Conservation (phyloP, 53 echinoderm and acorn worm species). For the Henricia sp. region DNA sequence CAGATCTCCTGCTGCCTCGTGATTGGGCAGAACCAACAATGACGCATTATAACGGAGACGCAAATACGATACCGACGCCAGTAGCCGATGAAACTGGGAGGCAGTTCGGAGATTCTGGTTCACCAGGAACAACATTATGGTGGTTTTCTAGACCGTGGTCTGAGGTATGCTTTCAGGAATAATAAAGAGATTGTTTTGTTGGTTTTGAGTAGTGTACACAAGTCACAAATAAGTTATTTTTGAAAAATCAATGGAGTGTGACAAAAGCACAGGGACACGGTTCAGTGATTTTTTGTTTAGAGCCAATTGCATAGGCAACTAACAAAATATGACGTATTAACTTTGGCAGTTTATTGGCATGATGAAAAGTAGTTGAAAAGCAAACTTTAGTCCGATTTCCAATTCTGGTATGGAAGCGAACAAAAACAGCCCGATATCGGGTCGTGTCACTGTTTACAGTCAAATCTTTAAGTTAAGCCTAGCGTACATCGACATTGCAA, state of each 20-base stretch:
- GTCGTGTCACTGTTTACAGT: too few relatives aligned
- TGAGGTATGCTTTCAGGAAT: background rate
- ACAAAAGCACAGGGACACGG: background rate
- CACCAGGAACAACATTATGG: background rate
- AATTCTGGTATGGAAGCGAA: too few relatives aligned
- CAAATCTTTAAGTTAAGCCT: too few relatives aligned
- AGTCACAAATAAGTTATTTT: background rate
- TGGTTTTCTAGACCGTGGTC: constrained; percentile 39
- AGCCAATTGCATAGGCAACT: too few relatives aligned
- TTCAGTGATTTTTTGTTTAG: background rate
- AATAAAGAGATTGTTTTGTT: background rate
- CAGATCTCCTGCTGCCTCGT: background rate
- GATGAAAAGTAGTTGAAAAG: too few relatives aligned
- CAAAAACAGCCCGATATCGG: too few relatives aligned
- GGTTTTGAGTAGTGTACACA: too few relatives aligned
- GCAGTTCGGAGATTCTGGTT: background rate
- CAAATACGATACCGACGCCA: background rate
- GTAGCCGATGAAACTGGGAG: background rate
- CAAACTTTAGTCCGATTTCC: too few relatives aligned
- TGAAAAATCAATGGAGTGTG: background rate
- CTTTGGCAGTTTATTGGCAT: too few relatives aligned
- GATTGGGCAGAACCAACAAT: constrained; percentile 37
- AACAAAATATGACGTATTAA: too few relatives aligned
- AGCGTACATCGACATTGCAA: too few relatives aligned
- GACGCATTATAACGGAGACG: background rate